Evolutionary conservation across 2,113 vertebrate species (phyloP), one percentile per base, ranked within the genome.

Genomic region (Arenaria interpres): DNA sequence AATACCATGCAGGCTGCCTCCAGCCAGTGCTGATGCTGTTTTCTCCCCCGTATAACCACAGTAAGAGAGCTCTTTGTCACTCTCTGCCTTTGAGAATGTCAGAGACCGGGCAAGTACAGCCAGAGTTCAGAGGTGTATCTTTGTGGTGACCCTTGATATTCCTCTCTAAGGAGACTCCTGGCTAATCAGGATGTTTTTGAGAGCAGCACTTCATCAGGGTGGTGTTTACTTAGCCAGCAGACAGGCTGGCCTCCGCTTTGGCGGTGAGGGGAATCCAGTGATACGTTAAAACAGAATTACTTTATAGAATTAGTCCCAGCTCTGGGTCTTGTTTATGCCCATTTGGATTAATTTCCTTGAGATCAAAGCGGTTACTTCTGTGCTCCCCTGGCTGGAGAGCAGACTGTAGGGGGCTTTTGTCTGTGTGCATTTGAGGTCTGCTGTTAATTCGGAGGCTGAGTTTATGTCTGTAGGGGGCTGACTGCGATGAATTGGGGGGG

Each of bases 291-390:
- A 50, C 22, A 82, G 74, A 83, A 53, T 22, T 13, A 75, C 53
- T 92, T 96, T 72, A 21, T 53, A 72, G 41, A 89, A 85, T 89
- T 94, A 81, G 53, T 82, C 51, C 43, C 78, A 84, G 78, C 17
- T 72, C 51, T 37, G 28, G 14, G 43, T 66, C 62, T 79, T 84
- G 41, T 84, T 96, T 93, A 85, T 71, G 72, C 60, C 25, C n/a
- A 82, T 95, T 91, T 72, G 69, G 89, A 93, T 89, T 94, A 66
- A 91, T 88, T 91, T 92, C 81, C 62, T 85, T 93, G 66, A 91
- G 91, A 91, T 95, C 81, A 93, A 69, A 95, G 74, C 27, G 41
- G 28, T 90, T 71, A 66, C 33, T 89, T 80, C 15, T 90, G 27
- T 30, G 54, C 30, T 93, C 21, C 41, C 33, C 48, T 87, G 73